Evolutionary conservation across 2,113 vertebrate species (phyloP), one percentile per base, ranked within the genome.

Genomic region (Varanus komodoensis): DNA sequence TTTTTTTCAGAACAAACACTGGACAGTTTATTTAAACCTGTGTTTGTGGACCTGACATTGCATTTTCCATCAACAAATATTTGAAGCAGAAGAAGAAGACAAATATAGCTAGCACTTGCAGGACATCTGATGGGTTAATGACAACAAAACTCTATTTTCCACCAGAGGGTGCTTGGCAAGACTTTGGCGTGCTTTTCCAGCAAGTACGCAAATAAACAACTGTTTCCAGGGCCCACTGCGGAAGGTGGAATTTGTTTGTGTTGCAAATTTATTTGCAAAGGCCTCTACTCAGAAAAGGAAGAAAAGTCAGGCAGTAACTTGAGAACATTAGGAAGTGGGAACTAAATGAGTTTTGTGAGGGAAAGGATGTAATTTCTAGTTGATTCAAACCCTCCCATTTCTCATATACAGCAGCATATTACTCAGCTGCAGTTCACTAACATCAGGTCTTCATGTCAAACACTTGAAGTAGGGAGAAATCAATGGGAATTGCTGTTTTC

Each of bases 91-190:
- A 82, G 82, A 89, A n/a, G 34, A 52, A 82, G 82, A 89, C 8
- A 27, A 73, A 57, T 11, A 38, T 86, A 90, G n/a, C 69, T 78
- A 84, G 0, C 91, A 92, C 85, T 94, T 82, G 21, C 52, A 78
- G 90, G 32, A 94, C 82, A 82, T 81, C 74, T 90, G 92, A 93
- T 89, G 92, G 88, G 38, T 82, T 17, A 34, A 54, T 78, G 91
- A 90, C 92, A 92, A 89, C 93, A 93, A 94, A 94, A 95, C 93
- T 94, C 86, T 90, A 90, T 94, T 92, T 96, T 86, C 84, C 91
- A 93, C 94, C 21, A 79, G 93, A 94, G 93, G 87, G 61, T 87
- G 82, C 29, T 93, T 90, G 91, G 87, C 84, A 87, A 86, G 54
- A 85, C 93, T 92, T 84, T 93, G 94, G 92, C 89, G 92, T 25